Conservation (phyloP, 2,797 vertebrate species). For the Gymnoscopelus microlampas region DNA sequence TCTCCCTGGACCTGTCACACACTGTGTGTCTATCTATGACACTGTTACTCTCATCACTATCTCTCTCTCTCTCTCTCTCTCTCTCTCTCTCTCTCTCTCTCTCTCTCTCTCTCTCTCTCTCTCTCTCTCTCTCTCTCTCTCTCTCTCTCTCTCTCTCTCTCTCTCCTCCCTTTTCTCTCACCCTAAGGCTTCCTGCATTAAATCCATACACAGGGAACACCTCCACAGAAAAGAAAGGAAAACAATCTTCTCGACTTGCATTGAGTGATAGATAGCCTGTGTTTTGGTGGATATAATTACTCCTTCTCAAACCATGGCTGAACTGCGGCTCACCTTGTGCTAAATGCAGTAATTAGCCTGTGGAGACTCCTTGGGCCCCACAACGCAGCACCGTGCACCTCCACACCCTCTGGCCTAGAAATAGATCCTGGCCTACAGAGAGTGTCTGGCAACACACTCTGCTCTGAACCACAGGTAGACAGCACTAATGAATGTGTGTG, state of each 20-base stretch:
- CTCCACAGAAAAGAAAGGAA: not conserved
- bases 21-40: too few species aligned
- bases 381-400: slow-evolving; percentile 24
- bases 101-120: not conserved
- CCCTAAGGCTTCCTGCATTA: too few species aligned
- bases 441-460: slow-evolving; percentile 46
- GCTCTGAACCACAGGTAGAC: slow-evolving; percentile 43
- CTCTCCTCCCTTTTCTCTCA: too few species aligned
- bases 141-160: too few species aligned
- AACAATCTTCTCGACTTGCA: not conserved
- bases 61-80: not conserved
- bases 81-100: not conserved
- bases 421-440: slow-evolving; percentile 60
- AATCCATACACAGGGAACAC: not conserved
- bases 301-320: slow-evolving; percentile 42
- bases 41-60: not conserved
- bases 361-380: slow-evolving; percentile 36
- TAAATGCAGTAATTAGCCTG: slow-evolving; percentile 67
- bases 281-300: slow-evolving; percentile 56
- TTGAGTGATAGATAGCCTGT: slow-evolving; percentile 3
- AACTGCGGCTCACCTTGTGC: slow-evolving; percentile 53
- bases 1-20: slow-evolving; percentile 6
- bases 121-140: too few species aligned
- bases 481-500: slow-evolving; percentile 39
- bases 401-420: slow-evolving; percentile 51